A percentile compares a stretch with the other conserved stretches of the same genome.
Evolutionary conservation across 2,888 invertebrate species (phyloP).

Genomic region (Serripes groenlandicus): DNA sequence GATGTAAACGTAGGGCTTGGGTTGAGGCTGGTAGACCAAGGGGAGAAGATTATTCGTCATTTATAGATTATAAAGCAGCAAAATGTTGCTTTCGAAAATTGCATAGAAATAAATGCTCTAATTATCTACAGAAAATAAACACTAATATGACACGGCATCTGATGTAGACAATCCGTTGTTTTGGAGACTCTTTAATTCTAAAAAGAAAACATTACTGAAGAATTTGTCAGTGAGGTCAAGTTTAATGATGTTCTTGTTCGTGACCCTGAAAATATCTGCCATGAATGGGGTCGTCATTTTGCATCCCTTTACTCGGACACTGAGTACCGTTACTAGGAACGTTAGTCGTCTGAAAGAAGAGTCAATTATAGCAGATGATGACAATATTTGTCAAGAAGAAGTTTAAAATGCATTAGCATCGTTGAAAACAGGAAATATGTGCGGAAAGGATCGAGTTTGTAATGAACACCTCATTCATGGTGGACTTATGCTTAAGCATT

Average conservation of each 20-base stretch:
- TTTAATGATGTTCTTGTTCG: conserved; percentile 4
- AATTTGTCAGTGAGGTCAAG: background rate
- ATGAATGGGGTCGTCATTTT: background rate
- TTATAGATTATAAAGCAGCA: background rate
- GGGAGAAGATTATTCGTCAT: background rate
- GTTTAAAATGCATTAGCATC: background rate
- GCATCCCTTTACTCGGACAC: background rate
- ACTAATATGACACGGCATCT: conserved; percentile 2
- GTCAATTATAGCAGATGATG: background rate
- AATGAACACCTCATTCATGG: conserved; percentile 8
- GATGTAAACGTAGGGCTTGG: background rate
- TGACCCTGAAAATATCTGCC: background rate
- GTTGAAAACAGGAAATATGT: background rate
- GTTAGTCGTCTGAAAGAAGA: background rate
- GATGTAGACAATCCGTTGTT: background rate
- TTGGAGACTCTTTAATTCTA: background rate
- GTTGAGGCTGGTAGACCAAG: background rate
- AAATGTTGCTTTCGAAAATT: background rate
- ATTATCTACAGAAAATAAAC: too few species aligned
- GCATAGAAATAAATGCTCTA: background rate
- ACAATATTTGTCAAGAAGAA: background rate
- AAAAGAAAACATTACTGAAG: background rate
- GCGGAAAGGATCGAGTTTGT: background rate
- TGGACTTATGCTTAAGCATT: background rate
- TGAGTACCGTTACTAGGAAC: background rate